A percentile compares a stretch with the other conserved stretches of the same genome.
phyloP scores from a whole-genome alignment of 2,113 vertebrate genomes.

The Xenopus tropicalis region UCB_Xtro_10.0 CM004446.2:143914501-143915000 shows the following conservation, averaged over 20 bases:
- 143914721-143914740: slow-evolving; percentile 68
- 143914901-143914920: too few species aligned
- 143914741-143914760: slow-evolving; percentile 80
- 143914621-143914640: too few species aligned
- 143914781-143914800: slow-evolving; percentile 88
- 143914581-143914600: too few species aligned
- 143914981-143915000: slow-evolving; percentile 64
- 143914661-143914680: slow-evolving; percentile 50
- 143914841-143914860: neutral
- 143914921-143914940: too few species aligned
- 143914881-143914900: slow-evolving; percentile 67
- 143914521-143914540: too few species aligned
- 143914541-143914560: too few species aligned
- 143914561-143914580: too few species aligned
- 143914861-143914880: slow-evolving; percentile 61
- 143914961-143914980: too few species aligned
- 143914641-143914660: too few species aligned
- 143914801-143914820: slow-evolving; percentile 71
- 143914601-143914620: too few species aligned
- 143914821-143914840: slow-evolving; percentile 61
- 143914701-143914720: slow-evolving; percentile 68
- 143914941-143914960: too few species aligned
- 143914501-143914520: too few species aligned
- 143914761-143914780: slow-evolving; percentile 89
- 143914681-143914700: slow-evolving; percentile 60